Conservation (phyloP, 2,888 invertebrate genomes). For the Drosophila eohydei region DNA sequence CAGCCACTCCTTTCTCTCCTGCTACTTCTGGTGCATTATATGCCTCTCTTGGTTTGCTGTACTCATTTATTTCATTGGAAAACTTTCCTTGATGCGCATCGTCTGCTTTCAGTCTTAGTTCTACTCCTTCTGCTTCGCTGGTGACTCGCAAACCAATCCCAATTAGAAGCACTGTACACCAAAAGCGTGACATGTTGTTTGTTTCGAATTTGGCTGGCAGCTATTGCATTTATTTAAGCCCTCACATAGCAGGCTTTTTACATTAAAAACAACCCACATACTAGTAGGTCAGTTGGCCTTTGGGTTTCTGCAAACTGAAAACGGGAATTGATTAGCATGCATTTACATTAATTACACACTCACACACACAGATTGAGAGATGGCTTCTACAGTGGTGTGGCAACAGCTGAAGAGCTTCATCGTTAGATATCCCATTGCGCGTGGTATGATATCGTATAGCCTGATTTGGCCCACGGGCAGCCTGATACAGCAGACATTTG, state of each 20-base stretch:
- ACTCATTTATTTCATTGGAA: too few species aligned
- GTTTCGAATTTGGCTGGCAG: not conserved
- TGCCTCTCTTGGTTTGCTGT: too few species aligned
- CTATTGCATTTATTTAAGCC: slow-evolving; percentile 45
- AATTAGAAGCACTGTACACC: slow-evolving; percentile 6
- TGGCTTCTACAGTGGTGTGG: slow-evolving; percentile 57
- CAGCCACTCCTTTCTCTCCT: not conserved
- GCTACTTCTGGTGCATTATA: too few species aligned
- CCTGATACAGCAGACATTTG: slow-evolving; percentile 89
- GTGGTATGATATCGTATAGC: slow-evolving; percentile 90
- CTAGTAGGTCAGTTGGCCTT: slow-evolving; percentile 38
- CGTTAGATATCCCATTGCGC: slow-evolving; percentile 83
- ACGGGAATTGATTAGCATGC: slow-evolving; percentile 30
- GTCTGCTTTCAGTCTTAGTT: too few species aligned
- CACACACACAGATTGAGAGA: slow-evolving; percentile 5
- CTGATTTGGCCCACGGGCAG: slow-evolving; percentile 91
- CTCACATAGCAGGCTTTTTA: slow-evolving; percentile 8
- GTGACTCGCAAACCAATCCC: not conserved
- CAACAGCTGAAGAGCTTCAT: slow-evolving; percentile 76
- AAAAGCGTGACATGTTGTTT: slow-evolving; percentile 31
- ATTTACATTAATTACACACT: slow-evolving; percentile 9
- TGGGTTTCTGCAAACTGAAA: slow-evolving; percentile 11
- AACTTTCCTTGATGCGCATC: too few species aligned
- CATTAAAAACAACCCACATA: not conserved
- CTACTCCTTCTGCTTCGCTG: not conserved